Percentiles rank a stretch among this genome's conserved stretches.
phyloP scores from a whole-genome alignment of 1,140 invertebrate genomes.

The Pachypsylla venusta region DNA sequence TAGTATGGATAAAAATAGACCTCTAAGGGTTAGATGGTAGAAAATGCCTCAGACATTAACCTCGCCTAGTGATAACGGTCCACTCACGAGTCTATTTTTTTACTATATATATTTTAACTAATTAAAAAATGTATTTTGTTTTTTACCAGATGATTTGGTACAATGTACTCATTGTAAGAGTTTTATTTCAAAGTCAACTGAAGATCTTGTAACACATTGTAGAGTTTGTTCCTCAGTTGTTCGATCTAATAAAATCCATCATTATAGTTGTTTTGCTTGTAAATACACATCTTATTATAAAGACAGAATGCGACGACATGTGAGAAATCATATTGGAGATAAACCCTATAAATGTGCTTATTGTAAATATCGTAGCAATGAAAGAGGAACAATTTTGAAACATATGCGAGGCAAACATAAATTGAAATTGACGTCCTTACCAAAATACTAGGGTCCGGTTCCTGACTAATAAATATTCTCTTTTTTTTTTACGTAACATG shows the following conservation, averaged over 20 bases:
- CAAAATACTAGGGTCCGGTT: neutral
- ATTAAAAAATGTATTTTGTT: no score
- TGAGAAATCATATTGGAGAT: conserved; percentile 33
- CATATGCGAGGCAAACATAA: neutral
- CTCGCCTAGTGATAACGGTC: no score
- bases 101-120: no score
- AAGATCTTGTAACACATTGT: conserved; percentile 1
- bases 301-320: conserved; percentile 39
- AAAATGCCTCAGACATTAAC: no score
- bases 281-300: neutral
- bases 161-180: neutral
- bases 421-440: neutral
- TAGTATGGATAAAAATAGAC: no score
- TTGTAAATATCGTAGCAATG: conserved; percentile 32
- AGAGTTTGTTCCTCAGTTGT: neutral
- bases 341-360: conserved; percentile 26
- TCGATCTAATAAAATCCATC: neutral
- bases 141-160: no score
- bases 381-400: neutral
- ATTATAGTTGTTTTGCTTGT: neutral
- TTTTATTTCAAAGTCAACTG: neutral
- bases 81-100: no score
- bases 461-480: neutral
- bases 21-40: no score
- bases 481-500: no score